Evolutionary conservation across 2,113 vertebrate species (phyloP).

Genomic region (Oreotragus oreotragus): DNA sequence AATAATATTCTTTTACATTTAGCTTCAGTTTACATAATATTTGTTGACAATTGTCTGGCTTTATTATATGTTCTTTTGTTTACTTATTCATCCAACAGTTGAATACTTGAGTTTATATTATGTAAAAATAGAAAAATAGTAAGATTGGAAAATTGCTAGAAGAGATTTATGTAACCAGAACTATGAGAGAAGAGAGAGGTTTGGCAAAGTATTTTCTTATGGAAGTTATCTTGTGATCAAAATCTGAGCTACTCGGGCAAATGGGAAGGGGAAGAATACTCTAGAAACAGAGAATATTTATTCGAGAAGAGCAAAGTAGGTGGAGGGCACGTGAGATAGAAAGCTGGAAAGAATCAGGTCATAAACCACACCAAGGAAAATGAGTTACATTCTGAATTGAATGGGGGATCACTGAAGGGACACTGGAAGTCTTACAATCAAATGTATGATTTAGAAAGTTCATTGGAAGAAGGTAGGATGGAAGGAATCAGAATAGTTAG

Average conservation of each 20-base stretch:
- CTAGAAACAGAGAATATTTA: background rate
- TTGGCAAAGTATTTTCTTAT: background rate
- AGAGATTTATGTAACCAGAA: background rate
- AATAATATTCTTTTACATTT: background rate
- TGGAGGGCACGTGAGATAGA: background rate
- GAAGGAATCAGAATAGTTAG: background rate
- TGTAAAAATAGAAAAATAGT: background rate
- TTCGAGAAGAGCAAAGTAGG: background rate
- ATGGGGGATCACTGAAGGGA: background rate
- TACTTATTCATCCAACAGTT: background rate
- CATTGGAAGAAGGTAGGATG: background rate
- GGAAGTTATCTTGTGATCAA: background rate
- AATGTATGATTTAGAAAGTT: background rate
- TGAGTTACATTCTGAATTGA: background rate
- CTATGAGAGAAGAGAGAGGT: background rate
- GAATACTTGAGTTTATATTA: background rate
- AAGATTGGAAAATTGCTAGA: background rate
- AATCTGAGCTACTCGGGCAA: background rate
- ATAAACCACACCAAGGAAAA: background rate
- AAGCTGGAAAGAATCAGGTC: background rate
- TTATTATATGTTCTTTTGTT: background rate
- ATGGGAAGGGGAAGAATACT: background rate
- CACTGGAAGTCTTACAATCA: background rate
- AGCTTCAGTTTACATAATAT: background rate
- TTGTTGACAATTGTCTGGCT: background rate